Evolutionary conservation across 2,797 vertebrate species (phyloP).

Genomic region (Ctenochaetus hawaiiensis): DNA sequence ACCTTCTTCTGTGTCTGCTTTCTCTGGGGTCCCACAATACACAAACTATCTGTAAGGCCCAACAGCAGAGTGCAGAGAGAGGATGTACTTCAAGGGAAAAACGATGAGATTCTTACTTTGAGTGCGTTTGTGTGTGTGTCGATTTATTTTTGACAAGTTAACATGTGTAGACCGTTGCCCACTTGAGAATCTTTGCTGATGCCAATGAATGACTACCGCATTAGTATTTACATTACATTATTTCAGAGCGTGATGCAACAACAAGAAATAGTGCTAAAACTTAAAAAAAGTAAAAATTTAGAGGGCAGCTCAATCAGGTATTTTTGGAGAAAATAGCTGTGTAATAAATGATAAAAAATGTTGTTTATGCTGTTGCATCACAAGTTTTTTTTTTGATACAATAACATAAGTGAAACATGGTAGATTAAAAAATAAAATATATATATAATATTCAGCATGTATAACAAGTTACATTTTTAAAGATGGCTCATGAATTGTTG

Average conservation of each 20-base stretch:
- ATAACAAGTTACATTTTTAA: no score
- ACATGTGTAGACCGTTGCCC: conserved; percentile 48
- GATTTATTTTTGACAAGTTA: conserved; percentile 65
- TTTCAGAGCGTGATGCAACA: background rate
- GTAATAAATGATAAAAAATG: no score
- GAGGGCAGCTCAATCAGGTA: background rate
- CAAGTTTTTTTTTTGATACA: no score
- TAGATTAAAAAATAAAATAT: no score
- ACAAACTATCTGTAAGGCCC: conserved; percentile 43
- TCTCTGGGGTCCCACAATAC: conserved; percentile 53
- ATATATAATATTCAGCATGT: no score
- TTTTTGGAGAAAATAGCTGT: background rate
- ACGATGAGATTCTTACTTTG: conserved; percentile 33
- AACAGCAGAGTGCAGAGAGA: conserved; percentile 21
- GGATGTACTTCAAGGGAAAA: conserved; percentile 54
- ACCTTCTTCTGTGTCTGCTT: conserved; percentile 63
- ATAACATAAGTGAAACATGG: no score
- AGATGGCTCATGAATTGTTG: background rate
- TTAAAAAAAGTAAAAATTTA: background rate
- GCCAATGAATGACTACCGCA: conserved; percentile 17
- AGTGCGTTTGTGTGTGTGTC: conserved; percentile 19
- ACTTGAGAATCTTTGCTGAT: conserved; percentile 41
- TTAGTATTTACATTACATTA: conserved; percentile 21
- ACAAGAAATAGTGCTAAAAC: background rate
- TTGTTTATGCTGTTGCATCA: no score